Evolutionary conservation across 2,797 vertebrate species (phyloP).

Genomic region (Coregonus suidteri): DNA sequence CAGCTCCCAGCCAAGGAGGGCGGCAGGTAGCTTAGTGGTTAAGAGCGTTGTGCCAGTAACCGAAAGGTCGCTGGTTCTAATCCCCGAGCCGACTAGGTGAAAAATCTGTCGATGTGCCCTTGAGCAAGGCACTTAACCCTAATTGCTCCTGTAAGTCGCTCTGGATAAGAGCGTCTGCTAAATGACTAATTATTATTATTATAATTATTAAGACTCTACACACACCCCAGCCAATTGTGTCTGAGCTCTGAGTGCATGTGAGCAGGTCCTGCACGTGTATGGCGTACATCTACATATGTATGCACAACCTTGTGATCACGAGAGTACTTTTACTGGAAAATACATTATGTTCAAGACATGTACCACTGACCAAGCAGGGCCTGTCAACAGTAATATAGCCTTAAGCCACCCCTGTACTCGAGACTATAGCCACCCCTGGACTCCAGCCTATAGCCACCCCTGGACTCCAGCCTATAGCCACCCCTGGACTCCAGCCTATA

Average conservation of each 20-base stretch:
- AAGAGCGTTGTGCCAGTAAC: no score
- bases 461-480: not conserved
- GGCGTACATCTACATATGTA: constrained; percentile 29
- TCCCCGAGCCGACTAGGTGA: no score
- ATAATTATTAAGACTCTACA: constrained; percentile 15
- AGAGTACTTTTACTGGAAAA: constrained; percentile 38
- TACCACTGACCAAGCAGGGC: constrained; percentile 19
- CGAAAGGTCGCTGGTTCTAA: no score
- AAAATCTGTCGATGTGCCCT: no score
- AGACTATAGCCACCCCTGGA: not conserved
- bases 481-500: no score
- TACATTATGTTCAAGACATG: not conserved
- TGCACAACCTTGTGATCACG: constrained; percentile 31
- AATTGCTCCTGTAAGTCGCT: no score
- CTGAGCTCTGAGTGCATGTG: constrained; percentile 33
- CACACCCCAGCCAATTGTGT: constrained; percentile 51
- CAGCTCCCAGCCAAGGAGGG: not conserved
- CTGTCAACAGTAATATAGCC: constrained; percentile 16
- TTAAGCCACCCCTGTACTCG: constrained; percentile 9
- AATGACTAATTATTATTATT: no score
- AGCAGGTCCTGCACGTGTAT: constrained; percentile 20
- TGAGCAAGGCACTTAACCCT: no score
- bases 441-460: not conserved
- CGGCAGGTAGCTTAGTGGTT: no score
- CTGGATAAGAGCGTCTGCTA: no score